Percentiles rank a stretch among this genome's conserved stretches.
Evolutionary conservation across 2,888 invertebrate genomes (phyloP).

Genomic region (Idaea straminata): DNA sequence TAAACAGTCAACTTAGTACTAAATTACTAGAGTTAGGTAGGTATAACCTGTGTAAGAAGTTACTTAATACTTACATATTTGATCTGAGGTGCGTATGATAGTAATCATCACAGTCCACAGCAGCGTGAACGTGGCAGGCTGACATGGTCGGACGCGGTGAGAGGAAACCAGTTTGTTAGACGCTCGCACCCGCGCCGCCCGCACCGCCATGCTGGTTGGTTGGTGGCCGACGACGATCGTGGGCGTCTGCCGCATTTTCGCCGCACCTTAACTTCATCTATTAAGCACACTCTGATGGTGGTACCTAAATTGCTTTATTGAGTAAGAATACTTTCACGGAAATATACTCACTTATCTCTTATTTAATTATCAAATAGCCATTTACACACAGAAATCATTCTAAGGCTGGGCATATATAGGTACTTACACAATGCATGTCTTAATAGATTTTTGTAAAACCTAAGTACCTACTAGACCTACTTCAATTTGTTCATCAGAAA

Average conservation of each 20-base stretch:
- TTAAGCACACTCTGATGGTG: not conserved
- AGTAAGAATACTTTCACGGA: not conserved
- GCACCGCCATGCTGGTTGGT: constrained; percentile 30
- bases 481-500: too few relatives aligned
- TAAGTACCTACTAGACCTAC: too few relatives aligned
- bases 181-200: constrained; percentile 3
- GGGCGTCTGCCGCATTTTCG: constrained; percentile 59
- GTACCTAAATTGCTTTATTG: not conserved
- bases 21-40: too few relatives aligned
- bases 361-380: too few relatives aligned
- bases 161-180: constrained; percentile 66
- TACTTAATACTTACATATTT: not conserved
- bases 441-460: too few relatives aligned
- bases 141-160: constrained; percentile 45
- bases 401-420: too few relatives aligned
- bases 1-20: too few relatives aligned
- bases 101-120: constrained; percentile 7
- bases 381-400: too few relatives aligned
- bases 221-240: constrained; percentile 40
- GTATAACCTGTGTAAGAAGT: too few relatives aligned
- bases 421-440: too few relatives aligned
- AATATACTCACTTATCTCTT: too few relatives aligned
- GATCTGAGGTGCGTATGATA: constrained; percentile 8
- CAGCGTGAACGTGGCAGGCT: constrained; percentile 35
- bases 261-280: constrained; percentile 34